Conservation (phyloP, 2,888 invertebrate species). For the Platycheirus albimanus region DNA sequence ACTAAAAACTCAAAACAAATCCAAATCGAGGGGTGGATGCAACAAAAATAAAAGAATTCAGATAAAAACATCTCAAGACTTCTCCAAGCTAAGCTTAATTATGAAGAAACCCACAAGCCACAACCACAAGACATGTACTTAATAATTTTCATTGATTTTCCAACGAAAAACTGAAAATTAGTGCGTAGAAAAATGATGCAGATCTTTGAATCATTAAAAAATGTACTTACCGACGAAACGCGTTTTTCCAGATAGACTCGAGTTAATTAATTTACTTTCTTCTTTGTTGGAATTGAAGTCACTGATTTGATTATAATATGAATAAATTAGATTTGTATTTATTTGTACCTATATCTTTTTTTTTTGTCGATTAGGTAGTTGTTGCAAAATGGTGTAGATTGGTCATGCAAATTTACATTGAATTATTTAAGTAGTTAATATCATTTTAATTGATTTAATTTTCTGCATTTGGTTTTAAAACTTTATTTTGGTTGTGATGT, state of each 20-base stretch:
- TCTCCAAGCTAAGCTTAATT: too few species aligned
- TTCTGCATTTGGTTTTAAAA: neutral
- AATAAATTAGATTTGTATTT: slow-evolving; percentile 15
- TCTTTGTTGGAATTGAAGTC: slow-evolving; percentile 11
- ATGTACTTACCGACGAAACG: slow-evolving; percentile 43
- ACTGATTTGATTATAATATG: slow-evolving; percentile 33
- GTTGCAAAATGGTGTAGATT: slow-evolving; percentile 38
- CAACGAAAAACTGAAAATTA: slow-evolving; percentile 30
- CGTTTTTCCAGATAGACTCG: slow-evolving; percentile 3
- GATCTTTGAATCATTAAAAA: neutral
- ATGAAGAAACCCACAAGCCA: too few species aligned
- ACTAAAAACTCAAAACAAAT: slow-evolving; percentile 7
- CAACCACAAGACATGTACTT: too few species aligned
- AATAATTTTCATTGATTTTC: slow-evolving; percentile 44
- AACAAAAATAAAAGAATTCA: neutral
- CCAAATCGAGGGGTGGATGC: slow-evolving; percentile 36
- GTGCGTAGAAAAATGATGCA: slow-evolving; percentile 47
- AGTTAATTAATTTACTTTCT: slow-evolving; percentile 35
- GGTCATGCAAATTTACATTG: slow-evolving; percentile 49
- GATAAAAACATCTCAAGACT: neutral
- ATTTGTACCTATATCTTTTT: too few species aligned
- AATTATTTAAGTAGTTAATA: slow-evolving; percentile 38
- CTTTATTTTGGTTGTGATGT: neutral
- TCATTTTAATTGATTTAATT: slow-evolving; percentile 34
- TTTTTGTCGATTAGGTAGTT: slow-evolving; percentile 27